These are phyloP conservation scores for Cataglyphis rosenhaueri DNA, from an alignment of 2,888 invertebrate genomes.

Conservation along the genomic window DNA sequence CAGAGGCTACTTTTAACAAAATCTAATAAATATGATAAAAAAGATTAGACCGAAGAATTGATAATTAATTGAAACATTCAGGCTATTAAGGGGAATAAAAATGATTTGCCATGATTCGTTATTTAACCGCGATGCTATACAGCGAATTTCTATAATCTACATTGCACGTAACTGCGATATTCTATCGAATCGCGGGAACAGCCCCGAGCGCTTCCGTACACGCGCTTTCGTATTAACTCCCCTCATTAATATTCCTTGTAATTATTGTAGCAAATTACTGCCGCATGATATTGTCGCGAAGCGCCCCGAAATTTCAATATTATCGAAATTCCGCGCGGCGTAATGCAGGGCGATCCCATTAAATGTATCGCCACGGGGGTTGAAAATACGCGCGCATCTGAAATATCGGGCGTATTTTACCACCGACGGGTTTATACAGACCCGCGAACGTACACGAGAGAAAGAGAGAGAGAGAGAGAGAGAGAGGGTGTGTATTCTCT, in stretches of 20 bases:
- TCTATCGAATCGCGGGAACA: conserved; percentile 35
- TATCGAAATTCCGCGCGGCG: conserved; percentile 33
- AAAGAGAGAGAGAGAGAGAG: too few species aligned
- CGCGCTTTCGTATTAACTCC: conserved; percentile 36
- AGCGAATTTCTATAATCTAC: conserved; percentile 2
- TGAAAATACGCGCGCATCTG: conserved; percentile 16
- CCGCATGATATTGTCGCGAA: conserved; percentile 49
- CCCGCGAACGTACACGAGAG: not conserved
- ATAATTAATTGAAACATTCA: not conserved
- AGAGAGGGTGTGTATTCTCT: not conserved
- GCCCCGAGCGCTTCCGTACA: conserved; percentile 26
- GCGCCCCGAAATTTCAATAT: conserved; percentile 45
- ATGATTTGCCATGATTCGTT: conserved; percentile 2
- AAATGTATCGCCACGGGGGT: conserved; percentile 1
- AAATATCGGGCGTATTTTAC: conserved; percentile 34
- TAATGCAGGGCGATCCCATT: conserved; percentile 24
- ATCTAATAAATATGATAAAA: not conserved
- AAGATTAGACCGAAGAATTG: not conserved
- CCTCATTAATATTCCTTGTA: conserved; percentile 51
- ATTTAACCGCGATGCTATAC: not conserved
- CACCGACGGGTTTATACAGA: not conserved
- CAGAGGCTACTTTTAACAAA: not conserved
- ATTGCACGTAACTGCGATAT: not conserved
- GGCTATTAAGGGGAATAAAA: not conserved
- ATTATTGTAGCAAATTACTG: conserved; percentile 46